Evolutionary conservation across 2,888 invertebrate species (phyloP).

Genomic region (Branchipolynoe longqiensis): DNA sequence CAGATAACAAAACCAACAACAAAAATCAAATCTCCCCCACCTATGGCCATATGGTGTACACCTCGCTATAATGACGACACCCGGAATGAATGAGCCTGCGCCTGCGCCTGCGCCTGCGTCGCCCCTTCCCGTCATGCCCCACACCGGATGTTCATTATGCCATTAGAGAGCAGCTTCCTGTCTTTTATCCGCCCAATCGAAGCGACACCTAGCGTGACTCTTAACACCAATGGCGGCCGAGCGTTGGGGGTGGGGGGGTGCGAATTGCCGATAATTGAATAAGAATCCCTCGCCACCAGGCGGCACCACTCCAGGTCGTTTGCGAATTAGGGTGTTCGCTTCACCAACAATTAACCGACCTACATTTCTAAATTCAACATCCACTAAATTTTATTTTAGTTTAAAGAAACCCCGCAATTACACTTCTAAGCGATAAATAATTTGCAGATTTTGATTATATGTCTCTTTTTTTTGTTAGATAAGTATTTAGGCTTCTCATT

Average conservation of each 20-base stretch:
- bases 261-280: conserved; percentile 27
- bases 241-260: background rate
- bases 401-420: no score
- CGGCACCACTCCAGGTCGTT: background rate
- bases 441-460: no score
- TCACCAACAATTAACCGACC: no score
- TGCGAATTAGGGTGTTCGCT: conserved; percentile 35
- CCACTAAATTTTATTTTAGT: no score
- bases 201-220: conserved; percentile 50
- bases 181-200: conserved; percentile 43
- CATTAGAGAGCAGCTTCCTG: conserved; percentile 37
- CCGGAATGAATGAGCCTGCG: no score
- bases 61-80: conserved; percentile 1
- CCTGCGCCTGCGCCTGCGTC: background rate
- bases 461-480: no score
- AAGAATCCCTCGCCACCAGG: conserved; percentile 20
- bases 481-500: no score
- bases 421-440: no score
- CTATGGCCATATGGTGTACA: background rate
- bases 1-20: no score
- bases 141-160: conserved; percentile 41
- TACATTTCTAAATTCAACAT: no score
- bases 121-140: conserved; percentile 17
- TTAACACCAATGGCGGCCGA: conserved; percentile 34
- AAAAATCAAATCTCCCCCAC: no score